Base-by-base conservation (phyloP, 2,113 vertebrate species). In the Callocephalon fimbriatum region DNA sequence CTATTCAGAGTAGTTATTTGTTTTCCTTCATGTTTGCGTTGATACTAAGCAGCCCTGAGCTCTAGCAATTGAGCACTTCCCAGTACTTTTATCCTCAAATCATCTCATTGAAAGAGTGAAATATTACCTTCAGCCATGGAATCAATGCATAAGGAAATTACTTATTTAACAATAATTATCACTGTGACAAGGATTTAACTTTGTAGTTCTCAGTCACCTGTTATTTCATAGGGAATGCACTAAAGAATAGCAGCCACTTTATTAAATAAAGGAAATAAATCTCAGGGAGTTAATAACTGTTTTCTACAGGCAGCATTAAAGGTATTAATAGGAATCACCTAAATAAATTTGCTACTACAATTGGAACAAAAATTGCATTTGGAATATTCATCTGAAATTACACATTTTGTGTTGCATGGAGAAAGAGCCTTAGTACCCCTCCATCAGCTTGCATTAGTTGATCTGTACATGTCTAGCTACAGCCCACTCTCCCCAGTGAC, bases 91-190 rank as follows among this genome's bases (percentile, higher is more conserved):
- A 17, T 75, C 38, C 51, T 76, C 18, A 65, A 44, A 93, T 12
- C 32, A 87, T 37, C 73, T 50, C 44, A 44, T 26, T 44, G n/a
- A 72, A 45, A 71, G 20, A 26, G 21, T 61, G 51, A 96, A 90
- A 58, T 68, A 82, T 48, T 77, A n/a, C 35, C 16, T 37, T 89
- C 73, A 91, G 35, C 56, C 23, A 7, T 22, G 26, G 44, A 81
- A 84, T 68, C 4, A 8, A 78, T 77, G 65, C 47, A 25, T 40
- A 48, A 71, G 70, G 76, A 96, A 94, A 87, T 91, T 25, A 56
- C 27, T 94, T 87, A 75, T 65, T 86, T 91, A 72, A 68, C 32
- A 63, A 72, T 72, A 87, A 89, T 91, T 96, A 91, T 72, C 35
- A 25, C 70, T 71, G 47, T 53, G 50, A n/a, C 71, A 74, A 48